Percentiles rank a stretch among this genome's conserved stretches.
Evolutionary conservation across 92 coral and sea anemone genomes (phyloP).

Genomic region (Parazoanthus darwini): DNA sequence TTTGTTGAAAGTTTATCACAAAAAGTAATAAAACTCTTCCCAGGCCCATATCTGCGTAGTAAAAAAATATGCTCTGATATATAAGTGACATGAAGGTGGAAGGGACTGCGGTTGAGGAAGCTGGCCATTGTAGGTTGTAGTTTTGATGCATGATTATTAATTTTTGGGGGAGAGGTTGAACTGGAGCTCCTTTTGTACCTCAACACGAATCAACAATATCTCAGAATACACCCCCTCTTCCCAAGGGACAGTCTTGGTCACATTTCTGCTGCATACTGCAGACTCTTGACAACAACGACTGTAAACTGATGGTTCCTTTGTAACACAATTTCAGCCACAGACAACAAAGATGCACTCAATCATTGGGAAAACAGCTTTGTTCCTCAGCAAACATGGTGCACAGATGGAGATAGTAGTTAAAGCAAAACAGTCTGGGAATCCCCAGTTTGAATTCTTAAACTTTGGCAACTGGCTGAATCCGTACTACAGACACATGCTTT

Average conservation of each 20-base stretch:
- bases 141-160: too few species aligned
- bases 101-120: too few species aligned
- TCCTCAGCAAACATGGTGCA: conserved; percentile 89
- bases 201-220: too few species aligned
- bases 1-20: neutral
- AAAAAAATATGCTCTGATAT: too few species aligned
- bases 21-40: neutral
- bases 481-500: conserved; percentile 86
- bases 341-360: conserved; percentile 94
- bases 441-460: conserved; percentile 93
- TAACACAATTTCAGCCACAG: conserved; percentile 74
- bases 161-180: too few species aligned
- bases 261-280: neutral
- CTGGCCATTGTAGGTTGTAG: too few species aligned
- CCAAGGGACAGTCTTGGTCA: neutral
- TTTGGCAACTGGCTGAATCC: conserved; percentile 96
- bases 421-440: conserved; percentile 99
- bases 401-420: conserved; percentile 98
- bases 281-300: neutral
- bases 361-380: conserved; percentile 93
- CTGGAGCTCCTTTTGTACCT: too few species aligned
- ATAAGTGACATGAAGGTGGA: too few species aligned
- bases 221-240: neutral
- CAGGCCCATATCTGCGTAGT: too few species aligned
- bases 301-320: neutral